A percentile compares a stretch with the other conserved stretches of the same genome.
These are phyloP conservation scores for Plebejus argus DNA, from an alignment of 2,888 invertebrate genomes.

Conservation along the genomic window DNA sequence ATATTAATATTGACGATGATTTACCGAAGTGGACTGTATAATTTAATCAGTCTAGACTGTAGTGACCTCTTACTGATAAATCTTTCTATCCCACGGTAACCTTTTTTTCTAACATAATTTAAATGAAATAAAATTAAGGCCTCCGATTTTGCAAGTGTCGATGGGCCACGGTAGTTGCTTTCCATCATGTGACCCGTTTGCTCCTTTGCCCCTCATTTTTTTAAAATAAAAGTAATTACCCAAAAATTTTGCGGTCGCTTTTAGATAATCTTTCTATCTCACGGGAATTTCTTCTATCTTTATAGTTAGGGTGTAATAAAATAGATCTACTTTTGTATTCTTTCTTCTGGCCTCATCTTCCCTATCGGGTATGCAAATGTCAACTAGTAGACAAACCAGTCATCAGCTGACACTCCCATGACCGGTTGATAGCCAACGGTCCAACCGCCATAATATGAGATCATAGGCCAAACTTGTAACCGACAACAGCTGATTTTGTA, in stretches of 20 bases:
- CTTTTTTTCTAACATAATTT: not conserved
- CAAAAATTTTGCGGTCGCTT: too few species aligned
- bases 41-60: slow-evolving; percentile 11
- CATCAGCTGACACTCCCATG: slow-evolving; percentile 18
- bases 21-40: slow-evolving; percentile 16
- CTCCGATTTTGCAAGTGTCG: too few species aligned
- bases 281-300: not conserved
- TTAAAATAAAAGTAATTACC: too few species aligned
- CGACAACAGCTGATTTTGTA: not conserved
- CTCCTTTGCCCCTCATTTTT: too few species aligned
- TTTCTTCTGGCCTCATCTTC: slow-evolving; percentile 5
- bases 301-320: not conserved
- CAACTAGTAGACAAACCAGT: not conserved
- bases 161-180: too few species aligned
- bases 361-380: not conserved
- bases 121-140: too few species aligned
- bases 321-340: not conserved
- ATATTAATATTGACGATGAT: slow-evolving; percentile 31
- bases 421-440: not conserved
- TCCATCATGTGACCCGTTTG: too few species aligned
- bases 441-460: slow-evolving; percentile 19
- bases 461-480: slow-evolving; percentile 3
- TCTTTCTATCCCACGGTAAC: not conserved
- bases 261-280: not conserved
- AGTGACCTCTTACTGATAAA: not conserved